A percentile compares a stretch with the other conserved stretches of the same genome.
Evolutionary conservation across 2,113 vertebrate genomes (phyloP).

Genomic region (Callaeas wilsoni): DNA sequence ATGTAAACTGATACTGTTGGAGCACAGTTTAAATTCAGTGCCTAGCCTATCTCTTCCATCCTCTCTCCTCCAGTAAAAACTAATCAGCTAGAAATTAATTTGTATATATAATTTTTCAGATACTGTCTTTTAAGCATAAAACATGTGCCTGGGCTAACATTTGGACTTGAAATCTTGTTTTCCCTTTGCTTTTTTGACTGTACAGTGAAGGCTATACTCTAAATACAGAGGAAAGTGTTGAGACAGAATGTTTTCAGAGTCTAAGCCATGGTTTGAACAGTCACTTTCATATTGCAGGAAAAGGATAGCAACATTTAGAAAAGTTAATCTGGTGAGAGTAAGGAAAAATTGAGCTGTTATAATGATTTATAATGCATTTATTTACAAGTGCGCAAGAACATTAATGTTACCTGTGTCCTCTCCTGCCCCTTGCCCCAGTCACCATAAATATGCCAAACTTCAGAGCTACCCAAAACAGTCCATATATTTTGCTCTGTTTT

Average conservation of each 20-base stretch:
- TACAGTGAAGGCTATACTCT: neutral
- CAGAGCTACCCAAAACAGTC: neutral
- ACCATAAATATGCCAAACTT: neutral
- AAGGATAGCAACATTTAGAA: neutral
- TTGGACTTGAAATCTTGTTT: neutral
- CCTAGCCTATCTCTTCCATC: neutral
- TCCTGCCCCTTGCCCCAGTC: neutral
- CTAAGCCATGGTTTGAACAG: neutral
- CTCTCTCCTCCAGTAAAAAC: neutral
- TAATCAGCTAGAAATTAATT: neutral
- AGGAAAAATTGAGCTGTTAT: neutral
- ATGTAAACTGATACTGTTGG: neutral
- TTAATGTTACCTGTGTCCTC: neutral
- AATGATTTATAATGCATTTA: neutral
- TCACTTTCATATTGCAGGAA: neutral
- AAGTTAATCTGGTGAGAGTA: neutral
- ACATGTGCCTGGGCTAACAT: neutral
- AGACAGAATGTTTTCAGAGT: neutral
- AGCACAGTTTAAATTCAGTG: neutral
- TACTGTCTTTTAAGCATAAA: neutral
- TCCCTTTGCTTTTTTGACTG: neutral
- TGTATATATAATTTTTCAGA: neutral
- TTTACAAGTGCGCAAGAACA: neutral
- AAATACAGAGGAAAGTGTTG: neutral
- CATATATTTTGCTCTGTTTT: neutral